These are phyloP conservation scores for Tyrannus savana DNA, from an alignment of 2,113 vertebrate species.

Conservation along the genomic window DNA sequence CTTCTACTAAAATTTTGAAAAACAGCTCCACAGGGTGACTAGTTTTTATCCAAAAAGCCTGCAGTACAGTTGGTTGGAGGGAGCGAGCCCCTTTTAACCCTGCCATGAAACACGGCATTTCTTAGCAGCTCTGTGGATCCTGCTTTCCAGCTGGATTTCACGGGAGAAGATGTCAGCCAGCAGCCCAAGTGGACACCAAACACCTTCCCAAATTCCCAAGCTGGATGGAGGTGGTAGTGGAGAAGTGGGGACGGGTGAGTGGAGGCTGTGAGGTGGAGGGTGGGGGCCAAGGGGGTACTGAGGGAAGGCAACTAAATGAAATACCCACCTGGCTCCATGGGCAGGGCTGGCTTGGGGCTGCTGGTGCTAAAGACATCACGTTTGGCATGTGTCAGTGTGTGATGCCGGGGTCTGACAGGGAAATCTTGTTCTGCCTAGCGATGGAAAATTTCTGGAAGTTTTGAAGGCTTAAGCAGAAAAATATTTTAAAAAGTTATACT, in stretches of 20 bases:
- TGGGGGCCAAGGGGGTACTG: neutral
- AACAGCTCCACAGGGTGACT: neutral
- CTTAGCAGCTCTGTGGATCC: neutral
- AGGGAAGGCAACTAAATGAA: neutral
- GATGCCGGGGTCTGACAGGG: neutral
- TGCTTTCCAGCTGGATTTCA: neutral
- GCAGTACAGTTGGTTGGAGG: neutral
- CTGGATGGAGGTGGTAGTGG: neutral
- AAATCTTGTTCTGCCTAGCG: neutral
- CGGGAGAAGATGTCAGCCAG: neutral
- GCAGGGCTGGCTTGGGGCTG: neutral
- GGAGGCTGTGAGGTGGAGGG: neutral
- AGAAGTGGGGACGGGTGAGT: neutral
- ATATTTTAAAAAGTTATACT: neutral
- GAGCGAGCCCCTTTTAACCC: neutral
- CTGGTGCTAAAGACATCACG: neutral
- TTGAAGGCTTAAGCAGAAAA: neutral
- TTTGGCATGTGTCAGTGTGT: neutral
- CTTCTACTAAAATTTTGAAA: neutral
- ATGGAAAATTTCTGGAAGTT: neutral
- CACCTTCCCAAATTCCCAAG: neutral
- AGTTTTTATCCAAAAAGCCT: neutral
- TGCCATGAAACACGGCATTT: neutral
- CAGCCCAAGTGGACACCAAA: neutral
- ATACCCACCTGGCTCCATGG: neutral